phyloP scores from a whole-genome alignment of 2,797 vertebrate genomes.

The Crypturellus tataupa region DNA sequence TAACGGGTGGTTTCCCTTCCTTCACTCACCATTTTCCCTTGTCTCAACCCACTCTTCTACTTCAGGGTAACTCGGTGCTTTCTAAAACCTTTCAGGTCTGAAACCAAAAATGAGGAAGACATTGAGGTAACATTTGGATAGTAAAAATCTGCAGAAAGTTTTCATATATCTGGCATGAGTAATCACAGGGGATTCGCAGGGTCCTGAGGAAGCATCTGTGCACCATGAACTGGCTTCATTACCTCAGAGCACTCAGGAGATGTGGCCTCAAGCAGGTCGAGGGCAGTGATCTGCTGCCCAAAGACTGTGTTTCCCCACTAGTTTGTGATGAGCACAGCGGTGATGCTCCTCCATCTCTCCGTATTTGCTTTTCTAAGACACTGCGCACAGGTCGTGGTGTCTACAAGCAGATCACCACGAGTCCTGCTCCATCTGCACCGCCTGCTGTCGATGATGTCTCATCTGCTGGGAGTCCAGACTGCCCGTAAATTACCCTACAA shows the following conservation, averaged over 20 bases:
- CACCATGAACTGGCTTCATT: not conserved
- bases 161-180: not conserved
- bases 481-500: not conserved
- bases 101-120: conserved; percentile 8
- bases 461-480: not conserved
- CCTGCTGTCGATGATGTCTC: not conserved
- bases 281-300: not conserved
- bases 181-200: not conserved
- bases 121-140: not conserved
- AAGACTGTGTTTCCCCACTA: not conserved
- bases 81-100: not conserved
- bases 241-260: not conserved
- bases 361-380: not conserved
- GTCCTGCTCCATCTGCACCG: not conserved
- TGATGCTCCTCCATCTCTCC: not conserved
- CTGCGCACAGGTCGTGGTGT: not conserved
- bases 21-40: not conserved
- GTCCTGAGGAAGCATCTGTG: not conserved
- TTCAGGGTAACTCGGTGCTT: not conserved
- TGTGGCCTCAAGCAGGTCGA: not conserved
- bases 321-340: not conserved
- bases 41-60: not conserved
- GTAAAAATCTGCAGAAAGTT: not conserved
- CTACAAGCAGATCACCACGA: not conserved
- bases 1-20: not conserved